These are phyloP conservation scores for Rhabdornis inornatus DNA, from an alignment of 2,113 vertebrate genomes.

Conservation along the genomic window DNA sequence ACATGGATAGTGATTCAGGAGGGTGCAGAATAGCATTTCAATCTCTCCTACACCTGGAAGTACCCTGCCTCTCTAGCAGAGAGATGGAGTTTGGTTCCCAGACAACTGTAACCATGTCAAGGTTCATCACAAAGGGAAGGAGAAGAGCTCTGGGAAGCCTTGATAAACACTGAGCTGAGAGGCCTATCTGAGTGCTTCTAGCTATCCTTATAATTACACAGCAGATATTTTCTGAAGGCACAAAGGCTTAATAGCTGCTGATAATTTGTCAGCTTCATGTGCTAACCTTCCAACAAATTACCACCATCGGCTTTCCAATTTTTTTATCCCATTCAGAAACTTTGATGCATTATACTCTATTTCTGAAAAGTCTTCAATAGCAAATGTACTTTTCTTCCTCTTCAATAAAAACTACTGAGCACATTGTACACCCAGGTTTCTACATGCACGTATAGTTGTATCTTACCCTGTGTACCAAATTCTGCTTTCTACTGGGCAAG, in stretches of 20 bases:
- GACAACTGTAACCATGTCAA: slow-evolving; percentile 48
- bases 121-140: slow-evolving; percentile 18
- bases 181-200: not conserved
- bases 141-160: not conserved
- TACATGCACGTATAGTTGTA: not conserved
- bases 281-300: not conserved
- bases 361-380: not conserved
- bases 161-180: not conserved
- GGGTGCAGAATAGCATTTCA: not conserved
- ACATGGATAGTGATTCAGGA: not conserved
- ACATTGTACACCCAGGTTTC: not conserved
- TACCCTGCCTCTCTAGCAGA: not conserved
- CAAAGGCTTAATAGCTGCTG: not conserved
- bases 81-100: slow-evolving; percentile 24
- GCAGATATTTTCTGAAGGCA: not conserved
- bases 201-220: not conserved
- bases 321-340: not conserved
- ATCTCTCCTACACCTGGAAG: not conserved
- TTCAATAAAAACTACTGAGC: not conserved
- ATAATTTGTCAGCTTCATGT: not conserved
- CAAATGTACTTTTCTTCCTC: not conserved
- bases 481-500: not conserved
- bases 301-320: not conserved
- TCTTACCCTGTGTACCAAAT: not conserved
- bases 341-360: not conserved